Evolutionary conservation across 2,113 vertebrate species (phyloP).

Genomic region (Saguinus imperator): DNA sequence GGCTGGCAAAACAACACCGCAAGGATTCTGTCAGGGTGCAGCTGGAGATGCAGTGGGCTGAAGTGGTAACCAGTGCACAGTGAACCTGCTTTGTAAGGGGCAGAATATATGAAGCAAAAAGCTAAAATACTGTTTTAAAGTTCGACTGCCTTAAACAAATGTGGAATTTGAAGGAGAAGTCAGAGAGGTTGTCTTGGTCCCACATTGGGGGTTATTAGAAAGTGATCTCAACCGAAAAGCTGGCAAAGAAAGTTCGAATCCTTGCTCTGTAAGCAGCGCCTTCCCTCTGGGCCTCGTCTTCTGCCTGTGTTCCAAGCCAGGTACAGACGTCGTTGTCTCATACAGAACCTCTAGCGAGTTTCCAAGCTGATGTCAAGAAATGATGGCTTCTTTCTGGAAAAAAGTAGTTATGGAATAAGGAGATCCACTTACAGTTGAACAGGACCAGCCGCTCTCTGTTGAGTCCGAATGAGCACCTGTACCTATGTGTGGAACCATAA

Average conservation of each 20-base stretch:
- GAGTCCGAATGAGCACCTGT: neutral
- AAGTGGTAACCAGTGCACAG: neutral
- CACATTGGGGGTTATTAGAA: neutral
- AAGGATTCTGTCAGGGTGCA: neutral
- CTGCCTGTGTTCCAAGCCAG: neutral
- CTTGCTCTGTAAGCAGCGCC: neutral
- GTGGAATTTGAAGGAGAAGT: neutral
- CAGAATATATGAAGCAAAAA: neutral
- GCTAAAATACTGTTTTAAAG: neutral
- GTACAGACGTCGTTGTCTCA: neutral
- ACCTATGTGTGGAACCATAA: neutral
- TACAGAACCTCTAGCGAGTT: neutral
- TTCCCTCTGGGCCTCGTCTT: neutral
- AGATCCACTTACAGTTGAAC: no score
- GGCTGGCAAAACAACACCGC: no score
- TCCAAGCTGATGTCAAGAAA: neutral
- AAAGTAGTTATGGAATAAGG: neutral
- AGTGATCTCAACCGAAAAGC: neutral
- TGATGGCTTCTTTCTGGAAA: neutral
- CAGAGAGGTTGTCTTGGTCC: neutral
- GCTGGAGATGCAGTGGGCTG: neutral
- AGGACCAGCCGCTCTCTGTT: neutral
- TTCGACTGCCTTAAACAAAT: neutral
- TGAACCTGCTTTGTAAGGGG: neutral
- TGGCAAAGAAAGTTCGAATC: neutral